phyloP scores from a whole-genome alignment of 2,888 invertebrate species.

The Cetonia aurata region DNA sequence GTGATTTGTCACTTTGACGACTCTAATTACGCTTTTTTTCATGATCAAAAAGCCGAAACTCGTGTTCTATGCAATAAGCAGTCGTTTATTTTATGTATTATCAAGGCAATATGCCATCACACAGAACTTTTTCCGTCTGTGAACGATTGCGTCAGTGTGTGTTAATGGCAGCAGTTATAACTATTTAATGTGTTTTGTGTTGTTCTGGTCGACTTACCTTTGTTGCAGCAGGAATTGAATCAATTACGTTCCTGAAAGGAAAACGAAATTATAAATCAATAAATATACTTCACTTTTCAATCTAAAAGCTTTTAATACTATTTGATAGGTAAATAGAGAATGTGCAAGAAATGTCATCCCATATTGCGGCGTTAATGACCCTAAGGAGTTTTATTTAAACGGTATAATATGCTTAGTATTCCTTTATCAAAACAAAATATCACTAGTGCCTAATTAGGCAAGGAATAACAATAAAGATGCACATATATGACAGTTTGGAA shows the following conservation, averaged over 20 bases:
- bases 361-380: background rate
- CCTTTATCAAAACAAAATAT: too few relatives aligned
- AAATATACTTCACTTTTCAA: too few relatives aligned
- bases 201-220: slow-evolving; percentile 7
- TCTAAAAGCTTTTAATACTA: too few relatives aligned
- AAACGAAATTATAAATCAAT: background rate
- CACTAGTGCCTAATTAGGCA: too few relatives aligned
- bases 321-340: too few relatives aligned
- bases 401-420: too few relatives aligned
- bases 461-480: too few relatives aligned
- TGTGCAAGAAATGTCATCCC: background rate
- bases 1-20: slow-evolving; percentile 38
- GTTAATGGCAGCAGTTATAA: background rate
- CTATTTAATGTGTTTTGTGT: too few relatives aligned
- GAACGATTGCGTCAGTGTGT: background rate
- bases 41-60: slow-evolving; percentile 24
- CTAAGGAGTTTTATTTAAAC: too few relatives aligned
- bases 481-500: too few relatives aligned
- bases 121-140: slow-evolving; percentile 1
- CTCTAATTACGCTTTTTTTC: slow-evolving; percentile 31
- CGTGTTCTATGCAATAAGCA: background rate
- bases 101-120: background rate
- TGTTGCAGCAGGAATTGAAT: slow-evolving; percentile 5
- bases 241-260: slow-evolving; percentile 4
- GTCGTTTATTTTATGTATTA: slow-evolving; percentile 1